Conservation (phyloP, 2,888 invertebrate genomes). For the Melanargia galathea region DNA sequence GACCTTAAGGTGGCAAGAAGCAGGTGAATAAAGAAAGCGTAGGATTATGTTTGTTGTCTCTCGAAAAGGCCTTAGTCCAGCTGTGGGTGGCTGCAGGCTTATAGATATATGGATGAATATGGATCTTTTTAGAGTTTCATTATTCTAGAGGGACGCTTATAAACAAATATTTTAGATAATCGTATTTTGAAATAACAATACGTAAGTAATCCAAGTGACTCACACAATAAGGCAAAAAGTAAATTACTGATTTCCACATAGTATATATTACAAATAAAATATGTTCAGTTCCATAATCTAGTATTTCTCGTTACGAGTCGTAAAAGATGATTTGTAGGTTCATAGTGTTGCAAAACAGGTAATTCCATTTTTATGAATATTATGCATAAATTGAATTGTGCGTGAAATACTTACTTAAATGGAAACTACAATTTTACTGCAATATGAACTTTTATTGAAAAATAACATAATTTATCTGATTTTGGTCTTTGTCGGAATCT, state of each 20-base stretch:
- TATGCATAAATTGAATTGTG: slow-evolving; percentile 13
- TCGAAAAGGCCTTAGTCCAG: too few relatives aligned
- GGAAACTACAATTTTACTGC: neutral
- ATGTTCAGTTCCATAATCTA: neutral
- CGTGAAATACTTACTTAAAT: neutral
- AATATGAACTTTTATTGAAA: neutral
- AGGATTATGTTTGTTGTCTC: too few relatives aligned
- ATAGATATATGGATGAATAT: too few relatives aligned
- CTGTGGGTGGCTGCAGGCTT: too few relatives aligned
- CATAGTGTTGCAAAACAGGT: slow-evolving; percentile 10
- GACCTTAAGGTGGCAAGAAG: too few relatives aligned
- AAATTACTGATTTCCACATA: slow-evolving; percentile 31
- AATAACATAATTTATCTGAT: too few relatives aligned
- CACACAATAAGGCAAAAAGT: slow-evolving; percentile 29
- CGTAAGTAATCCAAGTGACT: slow-evolving; percentile 16
- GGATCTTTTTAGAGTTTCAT: neutral
- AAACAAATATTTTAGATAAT: neutral
- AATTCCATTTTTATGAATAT: slow-evolving; percentile 11
- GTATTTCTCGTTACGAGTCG: neutral
- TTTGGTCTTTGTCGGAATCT: neutral
- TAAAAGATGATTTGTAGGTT: neutral
- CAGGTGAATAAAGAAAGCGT: too few relatives aligned
- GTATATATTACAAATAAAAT: slow-evolving; percentile 1
- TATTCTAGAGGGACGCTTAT: neutral
- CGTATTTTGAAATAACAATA: neutral